Conservation (phyloP, 2,888 invertebrate genomes). For the Sacculina carcini region DNA sequence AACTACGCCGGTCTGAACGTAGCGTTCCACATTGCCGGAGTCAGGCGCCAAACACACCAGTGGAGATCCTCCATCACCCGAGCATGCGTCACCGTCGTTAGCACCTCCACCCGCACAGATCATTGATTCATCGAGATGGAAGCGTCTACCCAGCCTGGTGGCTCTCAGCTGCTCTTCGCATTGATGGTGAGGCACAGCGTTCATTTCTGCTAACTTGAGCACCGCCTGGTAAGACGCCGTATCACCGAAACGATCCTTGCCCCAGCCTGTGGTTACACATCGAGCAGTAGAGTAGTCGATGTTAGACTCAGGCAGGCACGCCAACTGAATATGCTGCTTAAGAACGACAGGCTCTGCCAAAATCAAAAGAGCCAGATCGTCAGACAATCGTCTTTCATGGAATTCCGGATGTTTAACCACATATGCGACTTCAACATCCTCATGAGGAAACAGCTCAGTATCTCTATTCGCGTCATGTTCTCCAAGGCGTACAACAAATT, state of each 20-base stretch:
- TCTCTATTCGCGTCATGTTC: slow-evolving; percentile 58
- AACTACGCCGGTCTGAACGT: slow-evolving; percentile 10
- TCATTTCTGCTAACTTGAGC: slow-evolving; percentile 44
- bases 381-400: slow-evolving; percentile 19
- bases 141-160: slow-evolving; percentile 39
- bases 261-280: slow-evolving; percentile 49
- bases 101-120: slow-evolving; percentile 50
- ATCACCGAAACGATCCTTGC: slow-evolving; percentile 34
- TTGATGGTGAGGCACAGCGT: slow-evolving; percentile 27
- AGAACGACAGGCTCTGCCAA: slow-evolving; percentile 31
- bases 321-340: slow-evolving; percentile 39
- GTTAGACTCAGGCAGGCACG: slow-evolving; percentile 33
- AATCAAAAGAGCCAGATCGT: slow-evolving; percentile 45
- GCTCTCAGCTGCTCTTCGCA: slow-evolving; percentile 35
- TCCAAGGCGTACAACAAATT: slow-evolving; percentile 38
- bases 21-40: slow-evolving; percentile 6
- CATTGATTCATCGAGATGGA: slow-evolving; percentile 37
- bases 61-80: slow-evolving; percentile 19
- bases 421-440: slow-evolving; percentile 33
- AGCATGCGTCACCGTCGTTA: slow-evolving; percentile 44
- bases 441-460: slow-evolving; percentile 37
- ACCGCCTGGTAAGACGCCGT: slow-evolving; percentile 39
- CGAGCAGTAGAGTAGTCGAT: slow-evolving; percentile 26
- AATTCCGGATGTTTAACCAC: slow-evolving; percentile 15
- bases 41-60: slow-evolving; percentile 8